phyloP scores from a whole-genome alignment of 2,888 invertebrate genomes.

The Microchrysa polita region DNA sequence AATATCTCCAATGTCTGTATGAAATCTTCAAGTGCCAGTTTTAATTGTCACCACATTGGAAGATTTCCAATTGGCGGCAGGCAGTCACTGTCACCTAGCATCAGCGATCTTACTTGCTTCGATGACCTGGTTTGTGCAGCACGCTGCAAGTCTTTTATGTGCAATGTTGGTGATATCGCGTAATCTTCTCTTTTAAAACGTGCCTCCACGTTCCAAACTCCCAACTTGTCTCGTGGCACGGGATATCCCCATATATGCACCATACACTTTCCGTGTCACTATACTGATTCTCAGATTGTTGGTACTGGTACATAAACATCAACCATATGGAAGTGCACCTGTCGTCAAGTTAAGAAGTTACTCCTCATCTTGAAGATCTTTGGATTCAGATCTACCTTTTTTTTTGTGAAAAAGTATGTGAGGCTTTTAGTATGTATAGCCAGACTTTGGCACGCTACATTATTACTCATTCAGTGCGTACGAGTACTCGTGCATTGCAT shows the following conservation, averaged over 20 bases:
- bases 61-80: conserved; percentile 46
- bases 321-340: too few relatives aligned
- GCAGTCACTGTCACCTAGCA: background rate
- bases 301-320: conserved; percentile 1
- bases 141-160: too few relatives aligned
- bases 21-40: background rate
- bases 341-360: too few relatives aligned
- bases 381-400: background rate
- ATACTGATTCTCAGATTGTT: background rate
- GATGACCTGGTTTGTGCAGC: conserved; percentile 48
- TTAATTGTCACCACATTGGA: conserved; percentile 15
- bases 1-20: too few relatives aligned
- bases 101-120: conserved; percentile 43
- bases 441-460: conserved; percentile 14
- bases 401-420: background rate
- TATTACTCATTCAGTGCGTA: background rate
- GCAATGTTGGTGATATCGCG: conserved; percentile 28
- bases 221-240: too few relatives aligned
- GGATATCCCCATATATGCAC: background rate
- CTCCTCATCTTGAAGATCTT: background rate
- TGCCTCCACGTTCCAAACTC: too few relatives aligned
- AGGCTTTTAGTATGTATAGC: background rate
- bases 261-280: background rate
- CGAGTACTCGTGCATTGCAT: background rate
- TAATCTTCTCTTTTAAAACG: conserved; percentile 37